phyloP scores from a whole-genome alignment of 2,113 vertebrate genomes.

The Oncorhynchus mykiss region DNA sequence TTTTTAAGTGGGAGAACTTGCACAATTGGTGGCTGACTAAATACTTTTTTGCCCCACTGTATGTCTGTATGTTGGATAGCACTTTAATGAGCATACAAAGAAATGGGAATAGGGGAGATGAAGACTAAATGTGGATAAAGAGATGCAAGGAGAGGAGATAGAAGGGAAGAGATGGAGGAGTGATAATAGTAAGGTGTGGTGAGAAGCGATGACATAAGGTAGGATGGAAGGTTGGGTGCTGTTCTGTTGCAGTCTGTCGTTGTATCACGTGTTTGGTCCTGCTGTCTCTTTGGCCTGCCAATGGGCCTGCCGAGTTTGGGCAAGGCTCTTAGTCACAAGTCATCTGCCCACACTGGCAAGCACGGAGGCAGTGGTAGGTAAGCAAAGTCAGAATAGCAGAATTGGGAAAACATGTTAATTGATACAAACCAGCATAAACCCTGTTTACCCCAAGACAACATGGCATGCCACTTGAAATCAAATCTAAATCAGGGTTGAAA shows the following conservation, averaged over 20 bases:
- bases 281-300: background rate
- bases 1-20: no score
- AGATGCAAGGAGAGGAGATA: background rate
- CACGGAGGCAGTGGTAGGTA: background rate
- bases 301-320: conserved; percentile 9
- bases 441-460: background rate
- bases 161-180: background rate
- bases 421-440: background rate
- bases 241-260: conserved; percentile 4
- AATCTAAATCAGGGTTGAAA: background rate
- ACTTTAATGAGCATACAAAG: background rate
- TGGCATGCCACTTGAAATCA: background rate
- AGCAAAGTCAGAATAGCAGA: background rate
- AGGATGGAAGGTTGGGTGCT: background rate
- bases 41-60: no score
- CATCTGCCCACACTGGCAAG: background rate
- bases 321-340: background rate
- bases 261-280: background rate
- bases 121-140: background rate
- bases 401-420: background rate
- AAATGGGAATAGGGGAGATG: background rate
- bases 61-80: background rate
- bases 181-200: background rate
- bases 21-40: no score
- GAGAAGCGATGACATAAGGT: background rate